Evolutionary conservation across 2,113 vertebrate species (phyloP), one percentile per base, ranked within the genome.

Genomic region (Cinclus mexicanus): DNA sequence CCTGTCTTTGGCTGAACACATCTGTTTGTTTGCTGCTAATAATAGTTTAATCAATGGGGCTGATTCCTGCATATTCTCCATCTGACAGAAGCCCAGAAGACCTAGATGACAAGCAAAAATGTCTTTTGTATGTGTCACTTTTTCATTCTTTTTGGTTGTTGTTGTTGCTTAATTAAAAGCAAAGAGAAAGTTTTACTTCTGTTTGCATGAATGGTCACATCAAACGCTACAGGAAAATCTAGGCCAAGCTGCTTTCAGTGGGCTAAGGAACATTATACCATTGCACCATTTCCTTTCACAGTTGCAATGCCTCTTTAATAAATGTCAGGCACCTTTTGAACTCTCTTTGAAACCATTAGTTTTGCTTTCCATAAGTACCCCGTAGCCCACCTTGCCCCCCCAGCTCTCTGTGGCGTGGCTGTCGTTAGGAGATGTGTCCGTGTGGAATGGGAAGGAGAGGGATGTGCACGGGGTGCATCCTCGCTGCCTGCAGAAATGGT

Each of bases 121-220:
- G 8, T 33, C 50, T 83, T 79, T 80, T 24, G 35, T 57, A 39
- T 2, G 3, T 16, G n/a, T 70, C 18, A 10, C 29, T 79, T 68
- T 49, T 85, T 68, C 26, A 16, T 67, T 83, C 23, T 22, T 26
- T 49, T 47, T 46, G 53, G 20, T 60, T 18, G 42, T 25, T 39
- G 20, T 11, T 74, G 50, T 63, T 11, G 3, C 74, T 93, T 95
- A 92, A 97, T 96, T 95, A 93, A 93, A 78, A 90, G 87, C 89
- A 87, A 92, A 80, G 53, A 68, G 69, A 87, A 94, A 90, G 60
- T 94, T 93, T 97, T 95, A 76, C 95, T 98, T 87, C 41, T 83
- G 91, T 95, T 92, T 97, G 94, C 93, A 94, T 90, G 97, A 96
- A 89, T 92, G 94, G 94, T 93, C 95, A 96, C 94, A 91, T 93